Base-by-base conservation (phyloP, 2,113 vertebrate species). In the Xiphophorus maculatus region DNA sequence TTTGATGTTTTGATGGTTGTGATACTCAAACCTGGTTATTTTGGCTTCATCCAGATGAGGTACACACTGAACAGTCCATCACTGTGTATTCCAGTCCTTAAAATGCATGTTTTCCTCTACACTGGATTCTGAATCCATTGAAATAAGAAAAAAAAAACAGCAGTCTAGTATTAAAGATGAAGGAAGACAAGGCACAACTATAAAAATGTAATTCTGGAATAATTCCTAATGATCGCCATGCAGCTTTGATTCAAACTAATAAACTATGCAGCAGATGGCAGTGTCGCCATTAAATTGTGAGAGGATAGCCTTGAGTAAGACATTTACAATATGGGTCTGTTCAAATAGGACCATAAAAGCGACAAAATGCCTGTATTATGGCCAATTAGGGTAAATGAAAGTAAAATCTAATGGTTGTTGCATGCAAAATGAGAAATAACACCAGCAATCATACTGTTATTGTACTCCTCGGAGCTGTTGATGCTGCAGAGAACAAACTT, bases 301-400 rank as follows among this genome's bases (percentile, higher is more conserved):
- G 69, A 66, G 28, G 61, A 76, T 80, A 58, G 82, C 79, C 81
- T 61, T 12, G 66, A 71, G 84, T 81, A 63, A 62, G 82, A 82
- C 54, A 83, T 75, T 74, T 65, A 79, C 66, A 80, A 65, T 66
- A 74, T 30, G 68, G 14, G 19, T 70, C 64, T 58, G 58, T 27
- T 64, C 44, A 63, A 77, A 87, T 76, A 54, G 76, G 40, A 77
- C 80, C 22, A 81, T 85, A 66, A 88, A 87, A 68, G 42, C 73
- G 62, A 35, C 13, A 76, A 84, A 37, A 78, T 62, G 48, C 11
- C 48, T 66, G 19, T 71, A 44, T 79, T 72, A 64, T 66, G 66
- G 79, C 63, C 54, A 74, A 83, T 91, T 87, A 85, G 65, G 86
- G 60, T 0, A 54, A 86, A 86, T 89, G 42, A 73, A 67, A 66